Conservation (phyloP, 2,888 invertebrate genomes). For the Chrysomela aeneicollis region DNA sequence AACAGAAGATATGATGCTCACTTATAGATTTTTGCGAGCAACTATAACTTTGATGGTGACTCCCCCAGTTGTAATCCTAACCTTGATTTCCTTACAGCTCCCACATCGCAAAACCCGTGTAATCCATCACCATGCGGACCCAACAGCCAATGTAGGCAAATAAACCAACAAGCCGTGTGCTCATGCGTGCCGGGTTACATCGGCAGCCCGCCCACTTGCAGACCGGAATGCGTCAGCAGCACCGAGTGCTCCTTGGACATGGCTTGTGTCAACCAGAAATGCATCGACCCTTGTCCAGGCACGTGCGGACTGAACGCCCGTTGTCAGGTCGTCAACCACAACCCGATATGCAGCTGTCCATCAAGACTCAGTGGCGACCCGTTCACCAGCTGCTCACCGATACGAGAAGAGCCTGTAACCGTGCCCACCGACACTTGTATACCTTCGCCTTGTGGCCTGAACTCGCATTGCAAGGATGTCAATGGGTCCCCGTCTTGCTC, state of each 20-base stretch:
- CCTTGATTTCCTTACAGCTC: too few species aligned
- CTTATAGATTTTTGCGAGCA: too few species aligned
- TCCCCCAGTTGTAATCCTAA: too few species aligned
- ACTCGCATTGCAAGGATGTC: conserved; percentile 71
- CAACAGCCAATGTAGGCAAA: conserved; percentile 73
- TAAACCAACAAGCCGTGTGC: conserved; percentile 73
- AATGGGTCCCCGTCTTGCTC: conserved; percentile 72
- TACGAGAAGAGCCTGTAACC: conserved; percentile 49
- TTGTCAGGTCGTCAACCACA: conserved; percentile 78
- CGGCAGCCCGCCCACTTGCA: conserved; percentile 76
- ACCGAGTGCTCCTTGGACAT: conserved; percentile 73
- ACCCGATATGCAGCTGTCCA: conserved; percentile 76
- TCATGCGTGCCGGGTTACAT: conserved; percentile 71
- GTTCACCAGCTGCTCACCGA: conserved; percentile 66
- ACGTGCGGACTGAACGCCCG: conserved; percentile 76
- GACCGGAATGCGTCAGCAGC: conserved; percentile 76
- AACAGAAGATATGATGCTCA: too few species aligned
- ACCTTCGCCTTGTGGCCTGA: conserved; percentile 71
- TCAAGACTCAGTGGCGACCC: conserved; percentile 73
- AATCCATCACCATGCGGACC: conserved; percentile 78
- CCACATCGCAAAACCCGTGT: conserved; percentile 71
- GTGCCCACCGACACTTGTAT: conserved; percentile 62
- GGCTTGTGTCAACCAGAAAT: conserved; percentile 78
- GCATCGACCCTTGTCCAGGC: conserved; percentile 79
- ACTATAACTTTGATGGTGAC: too few species aligned